These are phyloP conservation scores for Drosophila tsacasi DNA, from an alignment of 1,140 invertebrate species.

Conservation along the genomic window DNA sequence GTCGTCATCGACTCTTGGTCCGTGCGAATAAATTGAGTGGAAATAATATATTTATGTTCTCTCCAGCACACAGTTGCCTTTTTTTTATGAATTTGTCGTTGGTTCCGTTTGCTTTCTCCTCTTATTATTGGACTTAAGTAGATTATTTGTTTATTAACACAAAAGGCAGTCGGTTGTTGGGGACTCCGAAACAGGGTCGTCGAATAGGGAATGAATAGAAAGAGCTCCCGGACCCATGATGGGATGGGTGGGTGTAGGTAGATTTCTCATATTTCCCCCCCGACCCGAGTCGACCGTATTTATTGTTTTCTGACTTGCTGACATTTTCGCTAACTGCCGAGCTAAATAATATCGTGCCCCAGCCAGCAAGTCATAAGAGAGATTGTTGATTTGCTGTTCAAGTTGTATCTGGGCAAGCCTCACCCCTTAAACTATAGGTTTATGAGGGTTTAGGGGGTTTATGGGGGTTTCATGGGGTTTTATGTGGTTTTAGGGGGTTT, in stretches of 20 bases:
- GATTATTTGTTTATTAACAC: conserved; percentile 81
- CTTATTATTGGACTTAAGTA: conserved; percentile 74
- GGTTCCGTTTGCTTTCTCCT: conserved; percentile 40
- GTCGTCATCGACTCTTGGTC: conserved; percentile 14
- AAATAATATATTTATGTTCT: conserved; percentile 68
- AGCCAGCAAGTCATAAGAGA: background rate
- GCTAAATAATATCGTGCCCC: conserved; percentile 4
- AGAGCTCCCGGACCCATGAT: too few relatives aligned
- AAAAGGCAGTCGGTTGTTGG: conserved; percentile 56
- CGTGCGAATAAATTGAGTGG: conserved; percentile 73
- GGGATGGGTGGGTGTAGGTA: too few relatives aligned
- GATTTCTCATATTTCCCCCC: conserved; percentile 33
- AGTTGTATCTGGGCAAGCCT: conserved; percentile 3
- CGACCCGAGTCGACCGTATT: conserved; percentile 22
- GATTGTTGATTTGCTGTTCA: background rate
- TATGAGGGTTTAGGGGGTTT: background rate
- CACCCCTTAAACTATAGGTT: background rate
- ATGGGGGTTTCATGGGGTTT: background rate
- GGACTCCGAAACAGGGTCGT: conserved; percentile 9
- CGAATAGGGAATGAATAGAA: conserved; percentile 11
- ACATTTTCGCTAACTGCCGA: conserved; percentile 55
- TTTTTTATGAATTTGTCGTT: conserved; percentile 75
- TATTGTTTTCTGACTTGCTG: conserved; percentile 71
- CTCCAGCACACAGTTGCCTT: conserved; percentile 19
- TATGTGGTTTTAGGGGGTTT: background rate